These are phyloP conservation scores for Zele albiditarsus DNA, from an alignment of 2,888 invertebrate species.

Conservation along the genomic window DNA sequence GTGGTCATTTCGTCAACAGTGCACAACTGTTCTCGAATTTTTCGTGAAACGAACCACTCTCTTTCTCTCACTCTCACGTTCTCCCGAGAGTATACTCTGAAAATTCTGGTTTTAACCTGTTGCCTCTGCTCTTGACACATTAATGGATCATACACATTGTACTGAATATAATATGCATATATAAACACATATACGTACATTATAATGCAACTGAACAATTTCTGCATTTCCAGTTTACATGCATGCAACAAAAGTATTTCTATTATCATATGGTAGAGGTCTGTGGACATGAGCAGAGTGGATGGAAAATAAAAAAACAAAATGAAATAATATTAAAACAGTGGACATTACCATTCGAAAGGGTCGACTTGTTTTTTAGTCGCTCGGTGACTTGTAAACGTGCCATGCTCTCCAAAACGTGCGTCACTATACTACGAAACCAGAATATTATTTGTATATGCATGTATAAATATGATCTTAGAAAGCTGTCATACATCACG, in stretches of 20 bases:
- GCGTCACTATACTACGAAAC: slow-evolving; percentile 40
- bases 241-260: not conserved
- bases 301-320: not conserved
- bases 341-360: slow-evolving; percentile 30
- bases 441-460: slow-evolving; percentile 42
- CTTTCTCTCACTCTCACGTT: not conserved
- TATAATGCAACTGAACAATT: slow-evolving; percentile 1
- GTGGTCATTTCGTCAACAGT: not conserved
- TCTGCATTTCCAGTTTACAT: slow-evolving; percentile 6
- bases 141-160: slow-evolving; percentile 3
- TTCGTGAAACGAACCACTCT: not conserved
- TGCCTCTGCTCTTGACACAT: slow-evolving; percentile 17
- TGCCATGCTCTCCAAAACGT: slow-evolving; percentile 15
- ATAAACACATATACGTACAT: not conserved
- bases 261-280: not conserved
- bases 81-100: not conserved
- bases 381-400: slow-evolving; percentile 2
- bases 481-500: slow-evolving; percentile 51
- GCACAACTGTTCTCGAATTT: not conserved
- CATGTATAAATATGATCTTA: slow-evolving; percentile 51
- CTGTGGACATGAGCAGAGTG: not conserved
- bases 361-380: slow-evolving; percentile 1
- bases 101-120: slow-evolving; percentile 14
- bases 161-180: not conserved
- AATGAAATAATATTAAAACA: not conserved